A percentile compares a stretch with the other conserved stretches of the same genome.
These are phyloP conservation scores for Fragum whitleyi DNA, from an alignment of 2,888 invertebrate species.

Conservation along the genomic window DNA sequence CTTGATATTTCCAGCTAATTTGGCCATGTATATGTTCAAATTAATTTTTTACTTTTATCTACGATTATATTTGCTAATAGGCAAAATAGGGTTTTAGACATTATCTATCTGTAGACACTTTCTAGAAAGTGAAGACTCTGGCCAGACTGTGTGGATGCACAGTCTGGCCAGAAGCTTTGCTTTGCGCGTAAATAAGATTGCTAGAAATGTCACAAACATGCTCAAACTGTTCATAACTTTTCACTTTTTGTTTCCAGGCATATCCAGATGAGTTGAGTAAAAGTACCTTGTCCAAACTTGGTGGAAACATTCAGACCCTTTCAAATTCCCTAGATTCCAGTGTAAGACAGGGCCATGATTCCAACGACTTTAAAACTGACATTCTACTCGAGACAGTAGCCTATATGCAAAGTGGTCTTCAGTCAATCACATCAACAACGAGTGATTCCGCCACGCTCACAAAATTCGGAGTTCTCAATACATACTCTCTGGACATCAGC, in stretches of 20 bases:
- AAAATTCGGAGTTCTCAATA: constrained; percentile 37
- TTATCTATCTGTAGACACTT: no score
- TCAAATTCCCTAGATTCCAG: constrained; percentile 43
- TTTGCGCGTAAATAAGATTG: no score
- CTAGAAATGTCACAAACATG: no score
- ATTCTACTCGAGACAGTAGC: constrained; percentile 62
- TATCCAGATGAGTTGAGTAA: constrained; percentile 68
- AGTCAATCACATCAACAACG: constrained; percentile 47
- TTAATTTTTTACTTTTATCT: no score
- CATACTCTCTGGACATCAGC: constrained; percentile 56
- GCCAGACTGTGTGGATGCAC: no score
- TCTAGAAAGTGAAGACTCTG: no score
- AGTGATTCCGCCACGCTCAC: constrained; percentile 45
- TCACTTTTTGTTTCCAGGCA: constrained; percentile 65
- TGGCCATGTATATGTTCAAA: no score
- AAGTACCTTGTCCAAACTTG: constrained; percentile 45
- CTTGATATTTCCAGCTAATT: no score
- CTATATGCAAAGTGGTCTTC: constrained; percentile 68
- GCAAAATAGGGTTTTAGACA: no score
- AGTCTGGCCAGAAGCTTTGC: no score
- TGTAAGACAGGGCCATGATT: constrained; percentile 63
- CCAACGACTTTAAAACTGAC: constrained; percentile 62
- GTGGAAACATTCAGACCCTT: not conserved
- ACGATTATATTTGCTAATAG: no score
- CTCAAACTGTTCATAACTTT: no score